Base-by-base conservation (phyloP, 1,140 invertebrate genomes). In the Aphelenchoides avenae region DNA sequence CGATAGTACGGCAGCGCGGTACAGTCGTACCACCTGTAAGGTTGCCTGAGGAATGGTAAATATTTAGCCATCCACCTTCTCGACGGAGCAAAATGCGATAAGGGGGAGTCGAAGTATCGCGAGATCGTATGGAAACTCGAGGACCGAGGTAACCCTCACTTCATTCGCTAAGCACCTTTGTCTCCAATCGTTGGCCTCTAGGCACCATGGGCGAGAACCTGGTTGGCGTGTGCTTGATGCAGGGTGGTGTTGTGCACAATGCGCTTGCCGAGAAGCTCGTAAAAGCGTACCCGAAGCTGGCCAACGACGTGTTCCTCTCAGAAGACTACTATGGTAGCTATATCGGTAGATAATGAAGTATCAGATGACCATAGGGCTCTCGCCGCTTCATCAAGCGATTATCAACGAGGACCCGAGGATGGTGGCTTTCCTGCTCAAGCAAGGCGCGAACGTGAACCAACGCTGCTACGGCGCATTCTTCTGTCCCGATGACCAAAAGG, bases 331-430 rank as follows among this genome's bases (percentile, higher is more conserved):
- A 94, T 75, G 91, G 89, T 90, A 82, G 77, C 63, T 58, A 6
- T 2, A 44, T 37, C n/a, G 30, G 24, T 27, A 43, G 1, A 52
- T 57, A 36, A 13, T 18, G 34, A 13, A 36, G 34, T 36, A 13
- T 36, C 13, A 34, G 4, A 22, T 4, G 30, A 30, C 40, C 44
- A 7, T 20, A 61, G 91, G 70, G 9, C 41, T 75, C 7, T 61
- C 71, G 7, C 71, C 71, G 0, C 81, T 98, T 0, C 93, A 98
- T 69, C 91, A 97, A 76, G 90, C 92, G 0, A 94, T 97, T 66
- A 91, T 95, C 0, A 97, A 96, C 78, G 93, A 97, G 76, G 93
- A 98, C 78, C 89, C 91, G 0, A 85, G 88, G 0, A 91, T 95
- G 89, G 91, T 95, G 0, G 94, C 93, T 78, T 95, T 88, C 78